These are phyloP conservation scores for Myiotriccus ornatus DNA, from an alignment of 2,797 vertebrate species.

Conservation along the genomic window DNA sequence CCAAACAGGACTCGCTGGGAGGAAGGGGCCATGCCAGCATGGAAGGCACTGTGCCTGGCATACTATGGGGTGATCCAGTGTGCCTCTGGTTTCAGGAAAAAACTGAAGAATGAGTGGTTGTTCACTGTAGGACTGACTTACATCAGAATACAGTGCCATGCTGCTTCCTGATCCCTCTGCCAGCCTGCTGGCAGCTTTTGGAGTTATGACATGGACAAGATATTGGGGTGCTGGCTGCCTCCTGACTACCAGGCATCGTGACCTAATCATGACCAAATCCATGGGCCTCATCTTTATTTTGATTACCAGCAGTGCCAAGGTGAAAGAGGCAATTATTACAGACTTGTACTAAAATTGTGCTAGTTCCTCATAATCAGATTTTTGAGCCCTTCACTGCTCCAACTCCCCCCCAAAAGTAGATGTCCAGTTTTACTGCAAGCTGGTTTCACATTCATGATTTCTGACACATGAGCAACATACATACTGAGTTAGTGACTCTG, in stretches of 20 bases:
- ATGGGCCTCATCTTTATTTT: background rate
- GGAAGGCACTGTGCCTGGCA: background rate
- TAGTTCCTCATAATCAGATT: background rate
- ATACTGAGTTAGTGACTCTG: background rate
- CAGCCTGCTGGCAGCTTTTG: background rate
- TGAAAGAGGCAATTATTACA: background rate
- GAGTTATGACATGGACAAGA: background rate
- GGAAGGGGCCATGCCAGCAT: background rate
- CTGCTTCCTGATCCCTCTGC: background rate
- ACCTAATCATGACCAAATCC: background rate
- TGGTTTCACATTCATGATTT: background rate
- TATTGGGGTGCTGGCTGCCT: background rate
- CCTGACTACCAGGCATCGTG: background rate
- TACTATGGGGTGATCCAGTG: background rate
- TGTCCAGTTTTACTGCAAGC: background rate
- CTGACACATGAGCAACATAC: background rate
- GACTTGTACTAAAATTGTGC: background rate
- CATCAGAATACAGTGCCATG: background rate
- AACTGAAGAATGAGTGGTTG: background rate
- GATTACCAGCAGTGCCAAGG: background rate
- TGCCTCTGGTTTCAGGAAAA: background rate
- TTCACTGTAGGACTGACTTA: background rate
- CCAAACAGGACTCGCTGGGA: background rate
- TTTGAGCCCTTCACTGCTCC: background rate
- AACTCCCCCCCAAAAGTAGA: background rate